Evolutionary conservation across 35 echinoderm and acorn worm genomes (phyloP).

Genomic region (Ophiothrix spiculata): DNA sequence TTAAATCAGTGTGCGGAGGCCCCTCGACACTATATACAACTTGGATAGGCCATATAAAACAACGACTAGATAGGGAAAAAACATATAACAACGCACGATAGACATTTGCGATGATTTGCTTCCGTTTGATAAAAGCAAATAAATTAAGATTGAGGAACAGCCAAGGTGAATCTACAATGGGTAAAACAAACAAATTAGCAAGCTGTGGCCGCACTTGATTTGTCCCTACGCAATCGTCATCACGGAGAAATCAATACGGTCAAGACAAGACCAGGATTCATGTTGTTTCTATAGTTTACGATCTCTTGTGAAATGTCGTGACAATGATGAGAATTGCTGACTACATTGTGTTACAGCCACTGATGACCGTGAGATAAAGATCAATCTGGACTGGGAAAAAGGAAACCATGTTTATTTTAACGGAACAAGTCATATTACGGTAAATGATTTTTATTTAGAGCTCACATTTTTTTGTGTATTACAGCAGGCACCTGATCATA

Average conservation of each 20-base stretch:
- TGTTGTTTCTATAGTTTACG: conserved; percentile 10
- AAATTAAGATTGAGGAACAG: conserved; percentile 37
- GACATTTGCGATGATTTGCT: conserved; percentile 41
- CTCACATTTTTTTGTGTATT: too few relatives aligned
- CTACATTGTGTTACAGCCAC: background rate
- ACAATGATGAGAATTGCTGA: background rate
- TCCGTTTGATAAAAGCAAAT: conserved; percentile 40
- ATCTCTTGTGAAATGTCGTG: background rate
- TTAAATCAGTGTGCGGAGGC: conserved; percentile 31
- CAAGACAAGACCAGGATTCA: background rate
- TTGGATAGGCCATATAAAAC: background rate
- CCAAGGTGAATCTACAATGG: conserved; percentile 10
- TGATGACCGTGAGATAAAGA: background rate
- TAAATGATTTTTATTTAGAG: too few relatives aligned
- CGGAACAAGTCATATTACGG: too few relatives aligned
- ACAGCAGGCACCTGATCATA: too few relatives aligned
- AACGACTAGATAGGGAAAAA: conserved; percentile 1
- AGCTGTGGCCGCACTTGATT: background rate
- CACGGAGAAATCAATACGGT: background rate
- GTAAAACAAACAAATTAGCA: conserved; percentile 23
- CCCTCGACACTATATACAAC: background rate
- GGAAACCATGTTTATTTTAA: background rate
- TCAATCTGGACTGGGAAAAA: background rate
- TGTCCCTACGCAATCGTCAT: background rate
- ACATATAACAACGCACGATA: background rate